Percentiles rank a stretch among this genome's conserved stretches.
Evolutionary conservation across 2,888 invertebrate genomes (phyloP).

Genomic region (Drosophila prolongata): DNA sequence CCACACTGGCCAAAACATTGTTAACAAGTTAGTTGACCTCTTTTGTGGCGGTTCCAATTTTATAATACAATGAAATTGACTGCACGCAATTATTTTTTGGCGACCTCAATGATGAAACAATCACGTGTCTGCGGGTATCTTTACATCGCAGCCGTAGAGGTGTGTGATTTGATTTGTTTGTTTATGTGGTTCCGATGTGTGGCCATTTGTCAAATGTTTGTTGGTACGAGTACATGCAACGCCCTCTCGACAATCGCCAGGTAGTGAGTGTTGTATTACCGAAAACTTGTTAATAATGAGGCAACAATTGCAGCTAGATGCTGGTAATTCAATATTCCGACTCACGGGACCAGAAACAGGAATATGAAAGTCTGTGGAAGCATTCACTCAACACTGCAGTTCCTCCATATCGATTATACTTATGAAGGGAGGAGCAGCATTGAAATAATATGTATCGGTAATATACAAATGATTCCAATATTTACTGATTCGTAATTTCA

Average conservation of each 20-base stretch:
- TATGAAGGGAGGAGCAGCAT: neutral
- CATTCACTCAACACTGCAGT: neutral
- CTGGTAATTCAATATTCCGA: conserved; percentile 26
- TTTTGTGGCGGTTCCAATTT: conserved; percentile 29
- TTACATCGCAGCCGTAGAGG: conserved; percentile 7
- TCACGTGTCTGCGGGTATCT: conserved; percentile 39
- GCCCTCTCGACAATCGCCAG: conserved; percentile 13
- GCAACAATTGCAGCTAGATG: conserved; percentile 24
- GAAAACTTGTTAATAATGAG: conserved; percentile 40
- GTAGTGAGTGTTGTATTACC: conserved; percentile 37
- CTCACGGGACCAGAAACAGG: conserved; percentile 15
- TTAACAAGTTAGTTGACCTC: conserved; percentile 26
- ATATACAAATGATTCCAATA: too few species aligned
- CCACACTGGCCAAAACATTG: conserved; percentile 3
- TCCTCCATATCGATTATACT: neutral
- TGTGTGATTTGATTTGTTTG: conserved; percentile 34
- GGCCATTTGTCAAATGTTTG: conserved; percentile 29
- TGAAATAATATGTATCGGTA: too few species aligned
- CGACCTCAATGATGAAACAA: conserved; percentile 53
- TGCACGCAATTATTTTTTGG: conserved; percentile 39
- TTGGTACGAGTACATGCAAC: neutral
- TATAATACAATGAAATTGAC: conserved; percentile 42
- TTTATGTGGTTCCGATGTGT: conserved; percentile 34
- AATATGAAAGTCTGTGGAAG: conserved; percentile 13
- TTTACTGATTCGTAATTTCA: too few species aligned